A percentile compares a stretch with the other conserved stretches of the same genome.
Evolutionary conservation across 2,113 vertebrate species (phyloP).

Genomic region (Aleadryas rufinucha): DNA sequence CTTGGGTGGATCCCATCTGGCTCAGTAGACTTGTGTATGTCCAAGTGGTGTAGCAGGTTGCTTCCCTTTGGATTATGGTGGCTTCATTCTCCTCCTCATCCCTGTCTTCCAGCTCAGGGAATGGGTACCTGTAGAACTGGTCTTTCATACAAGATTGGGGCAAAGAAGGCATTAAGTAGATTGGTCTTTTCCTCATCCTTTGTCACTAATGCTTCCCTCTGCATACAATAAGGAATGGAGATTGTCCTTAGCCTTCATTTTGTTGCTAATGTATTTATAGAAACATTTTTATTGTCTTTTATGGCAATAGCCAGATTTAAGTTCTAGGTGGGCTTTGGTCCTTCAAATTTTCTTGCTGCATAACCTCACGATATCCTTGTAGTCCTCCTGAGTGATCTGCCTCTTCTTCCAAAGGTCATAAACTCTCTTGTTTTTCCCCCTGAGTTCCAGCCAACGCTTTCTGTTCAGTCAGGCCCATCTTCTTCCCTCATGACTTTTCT

Average conservation of each 20-base stretch:
- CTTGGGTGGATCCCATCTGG: neutral
- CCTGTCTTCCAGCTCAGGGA: neutral
- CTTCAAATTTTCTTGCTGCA: neutral
- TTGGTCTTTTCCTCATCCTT: neutral
- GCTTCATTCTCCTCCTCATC: neutral
- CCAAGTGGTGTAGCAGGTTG: neutral
- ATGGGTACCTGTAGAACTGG: neutral
- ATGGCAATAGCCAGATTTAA: neutral
- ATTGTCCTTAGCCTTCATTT: neutral
- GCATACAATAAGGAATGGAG: neutral
- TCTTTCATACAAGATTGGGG: neutral
- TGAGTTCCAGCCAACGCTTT: neutral
- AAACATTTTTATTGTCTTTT: neutral
- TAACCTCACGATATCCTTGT: fast-evolving
- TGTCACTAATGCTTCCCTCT: neutral
- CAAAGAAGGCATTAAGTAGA: neutral
- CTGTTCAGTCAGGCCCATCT: neutral
- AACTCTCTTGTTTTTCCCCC: neutral
- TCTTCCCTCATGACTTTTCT: too few species aligned
- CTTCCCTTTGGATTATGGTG: neutral
- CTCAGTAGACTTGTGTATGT: neutral
- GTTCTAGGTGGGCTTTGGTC: neutral
- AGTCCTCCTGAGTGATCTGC: too few species aligned
- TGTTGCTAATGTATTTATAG: neutral
- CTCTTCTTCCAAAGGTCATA: neutral